Percentiles rank a stretch among this genome's conserved stretches.
These are phyloP conservation scores for Subacronicta megacephala DNA, from an alignment of 2,888 invertebrate genomes.

Conservation along the genomic window DNA sequence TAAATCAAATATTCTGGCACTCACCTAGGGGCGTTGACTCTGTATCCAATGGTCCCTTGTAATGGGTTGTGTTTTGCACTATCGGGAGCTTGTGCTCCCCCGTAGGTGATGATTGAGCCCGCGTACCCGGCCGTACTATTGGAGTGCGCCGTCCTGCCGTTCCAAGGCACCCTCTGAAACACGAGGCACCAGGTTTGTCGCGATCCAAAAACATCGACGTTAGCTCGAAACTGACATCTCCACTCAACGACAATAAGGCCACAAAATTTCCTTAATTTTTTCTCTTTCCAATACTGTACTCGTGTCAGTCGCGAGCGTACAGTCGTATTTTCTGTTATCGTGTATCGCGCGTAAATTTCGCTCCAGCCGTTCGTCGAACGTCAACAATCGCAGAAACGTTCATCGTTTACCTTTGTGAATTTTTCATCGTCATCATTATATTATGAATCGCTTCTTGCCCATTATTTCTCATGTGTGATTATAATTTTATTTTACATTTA, in stretches of 20 bases:
- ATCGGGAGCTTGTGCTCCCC: conserved; percentile 86
- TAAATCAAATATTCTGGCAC: conserved; percentile 61
- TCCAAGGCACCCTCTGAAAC: conserved; percentile 91
- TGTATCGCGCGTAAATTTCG: conserved; percentile 76
- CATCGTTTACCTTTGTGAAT: conserved; percentile 66
- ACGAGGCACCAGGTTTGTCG: conserved; percentile 77
- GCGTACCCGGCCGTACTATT: conserved; percentile 91
- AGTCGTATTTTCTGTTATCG: conserved; percentile 75
- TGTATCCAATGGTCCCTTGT: conserved; percentile 89
- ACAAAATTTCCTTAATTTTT: conserved; percentile 43
- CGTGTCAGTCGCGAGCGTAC: conserved; percentile 67
- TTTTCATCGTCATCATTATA: conserved; percentile 52
- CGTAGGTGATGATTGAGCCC: conserved; percentile 80
- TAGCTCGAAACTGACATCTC: conserved; percentile 57
- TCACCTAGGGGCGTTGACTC: conserved; percentile 91
- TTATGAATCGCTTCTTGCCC: conserved; percentile 45
- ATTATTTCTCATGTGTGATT: conserved; percentile 21
- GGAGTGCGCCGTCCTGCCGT: conserved; percentile 92
- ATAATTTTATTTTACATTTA: conserved; percentile 13
- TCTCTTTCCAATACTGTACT: conserved; percentile 63
- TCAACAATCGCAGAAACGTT: conserved; percentile 82
- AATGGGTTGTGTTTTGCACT: conserved; percentile 86
- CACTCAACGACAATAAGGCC: conserved; percentile 26
- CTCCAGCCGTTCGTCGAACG: conserved; percentile 71
- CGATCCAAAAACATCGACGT: conserved; percentile 64